Conservation (phyloP, 2,113 vertebrate genomes). For the Empidonax traillii region DNA sequence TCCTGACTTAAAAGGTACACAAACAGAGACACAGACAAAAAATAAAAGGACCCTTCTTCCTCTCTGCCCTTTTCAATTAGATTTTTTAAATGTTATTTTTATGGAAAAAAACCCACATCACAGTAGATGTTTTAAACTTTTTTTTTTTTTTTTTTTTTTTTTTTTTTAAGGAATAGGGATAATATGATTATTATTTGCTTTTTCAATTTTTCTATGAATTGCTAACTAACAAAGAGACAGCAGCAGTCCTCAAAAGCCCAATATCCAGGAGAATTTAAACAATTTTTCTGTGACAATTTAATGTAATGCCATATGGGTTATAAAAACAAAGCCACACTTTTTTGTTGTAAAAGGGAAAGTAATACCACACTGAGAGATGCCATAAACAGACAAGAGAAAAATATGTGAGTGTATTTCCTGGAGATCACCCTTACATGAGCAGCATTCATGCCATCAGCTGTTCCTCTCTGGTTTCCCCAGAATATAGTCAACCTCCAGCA, state of each 20-base stretch:
- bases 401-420: neutral
- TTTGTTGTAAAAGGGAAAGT: neutral
- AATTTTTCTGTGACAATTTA: neutral
- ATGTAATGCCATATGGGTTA: neutral
- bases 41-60: accelerated
- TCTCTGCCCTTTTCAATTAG: neutral
- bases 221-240: neutral
- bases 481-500: neutral
- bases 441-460: neutral
- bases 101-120: neutral
- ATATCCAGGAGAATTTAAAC: neutral
- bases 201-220: neutral
- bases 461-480: neutral
- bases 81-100: neutral
- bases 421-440: neutral
- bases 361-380: neutral
- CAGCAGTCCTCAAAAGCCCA: neutral
- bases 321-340: neutral
- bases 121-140: neutral
- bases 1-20: neutral
- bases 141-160: neutral
- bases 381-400: neutral
- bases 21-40: neutral
- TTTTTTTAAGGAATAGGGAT: neutral
- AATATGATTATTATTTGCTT: neutral